Evolutionary conservation across 2,888 invertebrate genomes (phyloP).

Genomic region (Chouioia cunea): DNA sequence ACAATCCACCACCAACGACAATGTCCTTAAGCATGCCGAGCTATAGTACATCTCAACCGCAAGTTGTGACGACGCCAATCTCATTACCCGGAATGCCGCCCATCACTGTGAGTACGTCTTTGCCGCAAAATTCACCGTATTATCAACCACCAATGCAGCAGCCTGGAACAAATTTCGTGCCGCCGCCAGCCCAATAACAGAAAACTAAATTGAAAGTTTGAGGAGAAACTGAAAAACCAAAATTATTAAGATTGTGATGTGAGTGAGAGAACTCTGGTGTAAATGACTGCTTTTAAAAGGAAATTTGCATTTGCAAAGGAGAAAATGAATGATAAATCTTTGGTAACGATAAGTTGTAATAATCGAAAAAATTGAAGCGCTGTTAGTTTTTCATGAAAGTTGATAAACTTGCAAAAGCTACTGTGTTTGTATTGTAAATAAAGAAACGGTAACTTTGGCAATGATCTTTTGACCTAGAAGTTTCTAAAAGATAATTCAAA

Average conservation of each 20-base stretch:
- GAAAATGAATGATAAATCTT: constrained; percentile 29
- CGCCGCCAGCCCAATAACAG: constrained; percentile 34
- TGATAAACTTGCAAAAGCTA: constrained; percentile 17
- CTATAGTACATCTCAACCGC: constrained; percentile 56
- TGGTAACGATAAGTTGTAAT: constrained; percentile 39
- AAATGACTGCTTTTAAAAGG: constrained; percentile 32
- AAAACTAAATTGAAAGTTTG: constrained; percentile 2
- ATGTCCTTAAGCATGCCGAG: constrained; percentile 61
- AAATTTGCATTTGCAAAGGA: constrained; percentile 40
- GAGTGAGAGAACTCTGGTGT: constrained; percentile 32
- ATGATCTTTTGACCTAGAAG: constrained; percentile 33
- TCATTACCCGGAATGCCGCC: constrained; percentile 84
- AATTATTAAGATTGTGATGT: constrained; percentile 35
- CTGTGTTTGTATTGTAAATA: constrained; percentile 48
- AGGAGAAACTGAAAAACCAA: constrained; percentile 18
- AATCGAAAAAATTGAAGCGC: constrained; percentile 36
- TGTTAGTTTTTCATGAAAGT: constrained; percentile 15
- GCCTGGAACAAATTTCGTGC: constrained; percentile 29
- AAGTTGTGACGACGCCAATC: constrained; percentile 76
- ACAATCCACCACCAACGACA: constrained; percentile 50
- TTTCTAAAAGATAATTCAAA: constrained; percentile 34
- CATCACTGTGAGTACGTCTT: constrained; percentile 81
- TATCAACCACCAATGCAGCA: constrained; percentile 34
- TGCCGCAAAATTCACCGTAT: constrained; percentile 68
- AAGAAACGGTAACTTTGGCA: constrained; percentile 41